Evolutionary conservation across 2,113 vertebrate species (phyloP), one percentile per base, ranked within the genome.

Genomic region (Hemiprocne comata): DNA sequence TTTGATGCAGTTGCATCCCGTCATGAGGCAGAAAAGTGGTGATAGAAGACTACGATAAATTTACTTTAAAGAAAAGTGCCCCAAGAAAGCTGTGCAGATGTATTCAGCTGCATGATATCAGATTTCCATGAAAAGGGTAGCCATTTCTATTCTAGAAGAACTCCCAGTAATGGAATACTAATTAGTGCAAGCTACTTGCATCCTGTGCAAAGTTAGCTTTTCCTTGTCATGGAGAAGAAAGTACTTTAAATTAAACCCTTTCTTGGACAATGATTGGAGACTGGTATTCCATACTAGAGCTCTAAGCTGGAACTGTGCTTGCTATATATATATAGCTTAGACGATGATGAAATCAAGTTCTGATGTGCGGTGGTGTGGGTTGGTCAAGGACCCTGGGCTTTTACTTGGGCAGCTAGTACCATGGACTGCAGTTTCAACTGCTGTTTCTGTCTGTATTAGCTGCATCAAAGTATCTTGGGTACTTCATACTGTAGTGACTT

Each of bases 1-100:
- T 79, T 88, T 89, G 57, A 88, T 82, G 80, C 79, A 94, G 78
- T 82, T 44, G 91, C 96, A 50, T 67, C 65, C 72, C 93, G 96
- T 77, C 88, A 85, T n/a, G 89, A 95, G 85, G 78, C 86, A 61
- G 80, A 96, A 96, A 91, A 91, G 76, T 66, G 60, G 66, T 85
- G 72, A 83, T 62, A 95, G 78, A 87, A 85, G 83, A 87, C 34
- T 89, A 74, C 72, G 92, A 94, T 91, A 84, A 95, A 75, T 64
- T 50, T 60, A 87, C 38, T 93, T 86, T 76, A 73, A 88, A 91
- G 74, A 90, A 97, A 94, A 93, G 51, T 89, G 92, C 81, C 85
- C 85, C 71, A 90, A 97, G 93, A 96, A 94, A 85, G 69, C 60
- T n/a, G 60, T 92, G 87, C 84, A 82, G 60, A 94, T 72, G 7